phyloP scores from a whole-genome alignment of 2,797 vertebrate species.

The Podargus strigoides region DNA sequence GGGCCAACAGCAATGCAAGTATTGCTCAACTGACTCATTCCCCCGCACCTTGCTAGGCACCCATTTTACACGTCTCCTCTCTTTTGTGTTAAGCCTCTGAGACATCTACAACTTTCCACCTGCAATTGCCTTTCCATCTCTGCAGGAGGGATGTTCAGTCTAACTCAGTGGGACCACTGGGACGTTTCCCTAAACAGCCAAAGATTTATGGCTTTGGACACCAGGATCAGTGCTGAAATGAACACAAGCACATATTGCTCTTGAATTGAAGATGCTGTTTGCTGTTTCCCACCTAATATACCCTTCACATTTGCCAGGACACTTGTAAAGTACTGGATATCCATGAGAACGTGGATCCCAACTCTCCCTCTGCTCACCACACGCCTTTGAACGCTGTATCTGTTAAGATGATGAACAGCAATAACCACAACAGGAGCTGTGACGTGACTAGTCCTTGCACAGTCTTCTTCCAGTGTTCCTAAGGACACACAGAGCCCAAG shows the following conservation, averaged over 20 bases:
- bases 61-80: neutral
- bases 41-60: neutral
- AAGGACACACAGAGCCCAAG: neutral
- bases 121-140: neutral
- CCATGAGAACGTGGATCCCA: neutral
- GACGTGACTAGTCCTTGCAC: neutral
- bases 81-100: neutral
- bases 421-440: neutral
- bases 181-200: neutral
- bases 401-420: neutral
- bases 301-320: neutral
- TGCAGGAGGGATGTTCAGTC: neutral
- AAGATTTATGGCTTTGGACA: neutral
- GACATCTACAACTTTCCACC: neutral
- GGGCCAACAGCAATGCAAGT: neutral
- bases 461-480: neutral
- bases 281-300: neutral
- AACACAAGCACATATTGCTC: neutral
- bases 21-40: neutral
- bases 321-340: neutral
- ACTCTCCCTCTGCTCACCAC: neutral
- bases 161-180: neutral
- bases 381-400: accelerated
- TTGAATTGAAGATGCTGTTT: neutral
- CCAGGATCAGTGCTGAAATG: neutral